These are phyloP conservation scores for Leptinotarsa tumamoca DNA, from an alignment of 2,888 invertebrate species.

Conservation along the genomic window DNA sequence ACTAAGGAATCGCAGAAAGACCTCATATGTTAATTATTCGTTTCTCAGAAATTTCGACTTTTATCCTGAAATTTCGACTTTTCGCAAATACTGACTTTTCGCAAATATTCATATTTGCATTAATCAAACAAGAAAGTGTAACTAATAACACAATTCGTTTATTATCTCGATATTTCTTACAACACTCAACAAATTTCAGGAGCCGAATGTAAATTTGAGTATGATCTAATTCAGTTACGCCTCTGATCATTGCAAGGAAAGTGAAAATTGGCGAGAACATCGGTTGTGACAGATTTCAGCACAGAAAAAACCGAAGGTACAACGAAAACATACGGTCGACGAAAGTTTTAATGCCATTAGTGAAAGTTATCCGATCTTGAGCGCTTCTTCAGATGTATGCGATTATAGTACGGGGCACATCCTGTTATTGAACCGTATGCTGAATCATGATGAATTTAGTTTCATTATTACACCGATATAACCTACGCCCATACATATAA, in stretches of 20 bases:
- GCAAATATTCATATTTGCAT: too few species aligned
- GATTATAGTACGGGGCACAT: background rate
- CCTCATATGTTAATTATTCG: too few species aligned
- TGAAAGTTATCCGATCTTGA: conserved; percentile 24
- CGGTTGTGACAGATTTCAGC: conserved; percentile 11
- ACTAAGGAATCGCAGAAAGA: too few species aligned
- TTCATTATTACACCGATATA: background rate
- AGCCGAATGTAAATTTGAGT: too few species aligned
- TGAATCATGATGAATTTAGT: background rate
- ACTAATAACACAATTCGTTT: too few species aligned
- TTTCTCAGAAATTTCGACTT: too few species aligned
- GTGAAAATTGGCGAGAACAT: conserved; percentile 7
- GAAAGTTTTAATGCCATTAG: conserved; percentile 25
- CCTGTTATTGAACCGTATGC: background rate
- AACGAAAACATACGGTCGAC: conserved; percentile 10
- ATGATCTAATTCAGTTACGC: background rate
- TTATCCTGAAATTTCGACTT: too few species aligned
- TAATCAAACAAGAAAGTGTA: too few species aligned
- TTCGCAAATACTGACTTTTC: too few species aligned
- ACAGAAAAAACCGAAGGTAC: conserved; percentile 16
- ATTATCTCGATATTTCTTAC: too few species aligned
- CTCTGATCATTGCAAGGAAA: background rate
- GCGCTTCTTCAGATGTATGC: conserved; percentile 4
- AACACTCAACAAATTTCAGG: too few species aligned
- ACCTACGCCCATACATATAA: background rate